A percentile compares a stretch with the other conserved stretches of the same genome.
Conservation (phyloP, 2,888 invertebrate genomes). For the Dasysyrphus albostriatus region DNA sequence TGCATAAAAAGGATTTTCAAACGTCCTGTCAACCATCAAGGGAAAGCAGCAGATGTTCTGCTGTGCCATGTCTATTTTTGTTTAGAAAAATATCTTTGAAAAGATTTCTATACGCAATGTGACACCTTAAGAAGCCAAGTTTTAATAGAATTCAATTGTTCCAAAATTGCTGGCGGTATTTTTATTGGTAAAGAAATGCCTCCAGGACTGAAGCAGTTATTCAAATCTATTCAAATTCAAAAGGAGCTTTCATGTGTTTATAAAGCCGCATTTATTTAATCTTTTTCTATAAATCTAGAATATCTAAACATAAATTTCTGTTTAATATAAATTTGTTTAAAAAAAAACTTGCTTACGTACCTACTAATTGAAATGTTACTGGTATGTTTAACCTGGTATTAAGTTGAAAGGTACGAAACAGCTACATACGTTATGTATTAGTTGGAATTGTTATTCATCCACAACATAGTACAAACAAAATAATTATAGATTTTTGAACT, state of each 20-base stretch:
- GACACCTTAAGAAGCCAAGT: slow-evolving; percentile 67
- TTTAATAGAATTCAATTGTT: slow-evolving; percentile 61
- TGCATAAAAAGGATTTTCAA: slow-evolving; percentile 58
- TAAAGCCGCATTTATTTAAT: not conserved
- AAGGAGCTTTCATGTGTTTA: not conserved
- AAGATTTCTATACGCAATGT: slow-evolving; percentile 23
- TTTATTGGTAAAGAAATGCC: slow-evolving; percentile 3
- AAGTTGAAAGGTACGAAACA: no score
- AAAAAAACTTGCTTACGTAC: no score
- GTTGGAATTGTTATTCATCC: no score
- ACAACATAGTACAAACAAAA: no score
- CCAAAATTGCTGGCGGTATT: slow-evolving; percentile 37
- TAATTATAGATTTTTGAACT: not conserved
- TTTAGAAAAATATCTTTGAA: slow-evolving; percentile 2
- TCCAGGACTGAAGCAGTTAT: not conserved
- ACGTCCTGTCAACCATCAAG: not conserved
- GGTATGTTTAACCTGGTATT: no score
- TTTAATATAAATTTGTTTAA: no score
- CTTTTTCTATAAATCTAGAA: no score
- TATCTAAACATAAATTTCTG: no score
- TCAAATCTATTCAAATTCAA: not conserved
- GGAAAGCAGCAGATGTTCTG: slow-evolving; percentile 63
- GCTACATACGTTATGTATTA: no score
- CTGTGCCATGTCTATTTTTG: not conserved
- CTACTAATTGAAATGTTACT: no score